A percentile compares a stretch with the other conserved stretches of the same genome.
Evolutionary conservation across 64 coral and sea anemone genomes (phyloP).

Genomic region (Anthopleura sola): DNA sequence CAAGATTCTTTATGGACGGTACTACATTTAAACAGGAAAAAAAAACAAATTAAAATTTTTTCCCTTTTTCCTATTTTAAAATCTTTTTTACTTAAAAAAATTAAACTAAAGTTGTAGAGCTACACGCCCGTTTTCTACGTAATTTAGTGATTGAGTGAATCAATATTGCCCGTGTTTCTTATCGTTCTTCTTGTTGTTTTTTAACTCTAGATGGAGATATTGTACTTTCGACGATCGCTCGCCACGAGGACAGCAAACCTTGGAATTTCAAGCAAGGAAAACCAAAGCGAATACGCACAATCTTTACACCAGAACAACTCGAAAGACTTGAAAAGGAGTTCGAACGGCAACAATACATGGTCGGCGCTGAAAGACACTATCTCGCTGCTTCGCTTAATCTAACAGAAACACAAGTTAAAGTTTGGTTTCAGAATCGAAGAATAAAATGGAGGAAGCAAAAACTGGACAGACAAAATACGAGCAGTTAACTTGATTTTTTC

Average conservation of each 20-base stretch:
- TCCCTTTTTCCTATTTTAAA: no score
- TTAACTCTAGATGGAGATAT: constrained; percentile 43
- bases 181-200: background rate
- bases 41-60: no score
- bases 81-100: no score
- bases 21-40: no score
- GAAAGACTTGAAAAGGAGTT: constrained; percentile 66
- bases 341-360: constrained; percentile 69
- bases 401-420: constrained; percentile 71
- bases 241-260: constrained; percentile 59
- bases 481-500: background rate
- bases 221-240: constrained; percentile 33
- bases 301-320: constrained; percentile 63
- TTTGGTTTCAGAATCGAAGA: constrained; percentile 69
- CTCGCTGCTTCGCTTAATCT: constrained; percentile 62
- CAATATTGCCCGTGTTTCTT: background rate
- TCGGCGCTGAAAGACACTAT: constrained; percentile 59
- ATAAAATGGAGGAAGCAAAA: constrained; percentile 74
- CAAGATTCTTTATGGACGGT: no score
- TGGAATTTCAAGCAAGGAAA: constrained; percentile 78
- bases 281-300: constrained; percentile 65
- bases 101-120: no score
- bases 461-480: constrained; percentile 38
- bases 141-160: no score
- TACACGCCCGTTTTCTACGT: no score